Base-by-base conservation (phyloP, 1,140 invertebrate genomes). In the Drosophila seguyi region DNA sequence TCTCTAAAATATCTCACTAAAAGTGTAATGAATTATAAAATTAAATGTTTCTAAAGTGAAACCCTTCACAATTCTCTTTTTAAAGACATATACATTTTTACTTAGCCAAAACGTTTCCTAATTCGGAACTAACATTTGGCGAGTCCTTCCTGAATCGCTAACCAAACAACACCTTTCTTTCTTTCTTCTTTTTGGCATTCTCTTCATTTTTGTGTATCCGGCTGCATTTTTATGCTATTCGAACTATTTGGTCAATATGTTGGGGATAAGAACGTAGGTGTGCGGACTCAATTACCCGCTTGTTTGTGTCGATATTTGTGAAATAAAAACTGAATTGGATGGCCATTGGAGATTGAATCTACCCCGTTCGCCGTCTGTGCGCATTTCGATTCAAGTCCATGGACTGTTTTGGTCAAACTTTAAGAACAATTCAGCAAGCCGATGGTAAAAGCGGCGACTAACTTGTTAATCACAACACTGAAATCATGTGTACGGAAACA, bases 281-380 rank as follows among this genome's bases (percentile, higher is more conserved):
- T 72, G 44, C 83, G 67, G 80, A 87, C 79, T 87, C 80, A 84
- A 88, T 87, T 90, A 81, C 80, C 68, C 55, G 62, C 72, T 75
- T 80, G 73, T 90, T 84, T 88, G 76, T 60, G 31, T 48, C 66
- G 67, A 80, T 84, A 80, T 79, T 83, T 83, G 65, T 41, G 81
- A 81, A 75, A 75, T 83, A 82, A 84, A 71, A 84, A 79, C 81
- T 76, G 56, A 79, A 84, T 84, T 83, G 56, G 48, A 48, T 82
- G 74, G 58, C 66, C 57, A 47, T 47, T 79, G 73, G 36, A 42
- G 52, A 59, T 36, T 25, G 68, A 20, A 58, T 39, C n/a, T 36
- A n/a, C 10, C 18, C n/a, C 3, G 6, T 45, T 7, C 5, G 31
- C 4, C 20, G 18, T 25, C 11, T 14, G 13, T 10, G 13, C 11